Evolutionary conservation across 2,113 vertebrate genomes (phyloP).

Genomic region (Potamarius usumacintae): DNA sequence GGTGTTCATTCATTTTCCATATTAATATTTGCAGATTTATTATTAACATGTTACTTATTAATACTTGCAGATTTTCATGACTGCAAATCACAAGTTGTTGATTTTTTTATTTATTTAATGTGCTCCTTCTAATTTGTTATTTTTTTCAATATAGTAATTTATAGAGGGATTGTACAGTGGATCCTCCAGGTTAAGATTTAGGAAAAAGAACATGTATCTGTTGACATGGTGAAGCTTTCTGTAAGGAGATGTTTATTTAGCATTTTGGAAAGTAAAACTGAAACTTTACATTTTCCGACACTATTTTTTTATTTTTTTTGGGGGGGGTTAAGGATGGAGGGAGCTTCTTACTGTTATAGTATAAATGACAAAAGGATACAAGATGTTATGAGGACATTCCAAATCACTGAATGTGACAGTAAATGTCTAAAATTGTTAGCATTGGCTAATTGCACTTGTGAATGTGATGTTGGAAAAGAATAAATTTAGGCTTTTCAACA

Average conservation of each 20-base stretch:
- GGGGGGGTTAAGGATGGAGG: neutral
- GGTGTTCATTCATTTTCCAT: neutral
- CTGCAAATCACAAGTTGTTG: too few species aligned
- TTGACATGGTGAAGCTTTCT: neutral
- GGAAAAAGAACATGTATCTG: neutral
- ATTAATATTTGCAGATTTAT: too few species aligned
- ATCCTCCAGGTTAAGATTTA: neutral
- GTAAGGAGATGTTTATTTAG: neutral
- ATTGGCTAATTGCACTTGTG: too few species aligned
- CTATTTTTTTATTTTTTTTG: neutral
- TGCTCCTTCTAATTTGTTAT: neutral
- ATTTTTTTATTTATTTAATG: neutral
- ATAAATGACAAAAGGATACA: neutral
- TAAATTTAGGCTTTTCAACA: neutral
- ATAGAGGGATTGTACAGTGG: neutral
- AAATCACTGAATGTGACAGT: neutral
- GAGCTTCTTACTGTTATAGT: neutral
- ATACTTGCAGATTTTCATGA: too few species aligned
- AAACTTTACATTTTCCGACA: neutral
- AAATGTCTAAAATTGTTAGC: neutral
- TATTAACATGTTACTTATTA: too few species aligned
- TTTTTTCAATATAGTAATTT: neutral
- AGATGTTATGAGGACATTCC: neutral
- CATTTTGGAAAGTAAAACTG: neutral
- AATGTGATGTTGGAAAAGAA: neutral